Evolutionary conservation across 2,113 vertebrate species (phyloP), one percentile per base, ranked within the genome.

Genomic region (Pomatorhinus ruficollis): DNA sequence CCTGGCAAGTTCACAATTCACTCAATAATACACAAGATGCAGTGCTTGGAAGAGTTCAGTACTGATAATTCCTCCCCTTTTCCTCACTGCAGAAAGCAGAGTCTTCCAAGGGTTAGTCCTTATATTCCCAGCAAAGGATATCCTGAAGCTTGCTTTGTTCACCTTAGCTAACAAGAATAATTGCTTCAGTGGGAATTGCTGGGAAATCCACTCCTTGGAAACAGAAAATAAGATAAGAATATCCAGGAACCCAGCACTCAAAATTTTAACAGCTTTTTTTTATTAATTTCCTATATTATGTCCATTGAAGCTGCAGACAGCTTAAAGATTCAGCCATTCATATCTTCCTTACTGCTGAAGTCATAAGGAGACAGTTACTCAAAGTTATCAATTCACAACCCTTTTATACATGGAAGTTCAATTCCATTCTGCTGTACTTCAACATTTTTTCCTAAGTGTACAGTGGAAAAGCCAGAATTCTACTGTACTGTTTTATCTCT

Each of bases 71-170:
- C 71, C 60, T 44, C 4, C 9, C 30, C 35, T 90, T 83, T 42
- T 77, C 74, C 75, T 91, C 70, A 24, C 63, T 81, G 84, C 24
- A 91, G 35, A 80, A 83, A 49, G 9, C 23, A 92, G 57, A 28
- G 52, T 91, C 64, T 81, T 95, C 91, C 76, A 76, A 68, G 65
- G 82, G 50, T 66, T 42, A 59, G n/a, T 60, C 68, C 57, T 70
- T 54, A 35, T 19, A 72, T 93, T 95, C 71, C 91, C 89, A 89
- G 88, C 87, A 95, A 88, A 97, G 95, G 97, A 97, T 94, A 96
- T 97, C 97, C 97, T 96, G 94, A 94, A 83, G 72, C 20, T 95
- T 57, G 65, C 52, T 87, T 80, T 89, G 84, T 74, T 85, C 63
- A 80, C 70, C 74, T 86, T 56, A 35, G 74, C 84, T 87, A 94